Base-by-base conservation (phyloP, 92 coral and sea anemone species). In the Scolanthus callimorphus region DNA sequence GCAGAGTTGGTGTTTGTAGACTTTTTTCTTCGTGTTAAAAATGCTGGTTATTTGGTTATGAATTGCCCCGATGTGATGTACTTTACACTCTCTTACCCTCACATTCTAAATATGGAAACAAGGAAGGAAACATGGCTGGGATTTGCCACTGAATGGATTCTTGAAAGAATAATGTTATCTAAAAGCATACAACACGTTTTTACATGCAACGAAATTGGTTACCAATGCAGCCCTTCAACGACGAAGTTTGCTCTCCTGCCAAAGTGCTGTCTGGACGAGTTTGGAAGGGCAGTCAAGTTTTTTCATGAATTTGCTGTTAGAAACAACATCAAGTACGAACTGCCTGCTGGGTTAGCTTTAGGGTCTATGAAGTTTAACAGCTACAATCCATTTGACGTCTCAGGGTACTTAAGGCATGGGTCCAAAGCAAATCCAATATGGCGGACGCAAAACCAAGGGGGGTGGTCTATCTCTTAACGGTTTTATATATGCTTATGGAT, bases 41-140 rank as follows among this genome's bases (percentile, higher is more conserved):
- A 70, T 20, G 49, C 34, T 10, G 58, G 65, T 9, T 43, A 70
- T 4, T 31, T 59, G 17, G 55, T 60, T 6, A 70, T 70, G 77
- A 70, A 59, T 24, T 70, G 77, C 46, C 77, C 77, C 15, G 77
- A 70, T 17, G 77, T 51, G 19, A 70, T 70, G 77, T 70, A 49
- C 20, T 39, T 70, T 3, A 59, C 67, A 2, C 20, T 20, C 27
- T 59, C 58, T 1, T 30, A 30, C 34, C n/a, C n/a, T n/a, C n/a
- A n/a, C n/a, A n/a, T n/a, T n/a, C n/a, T n/a, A n/a, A n/a, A n/a
- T n/a, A 24, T 13, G 10, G 19, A 59, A 0, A 30, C 47, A 49
- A 39, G 44, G 2, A 70, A 70, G 29, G n/a, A 41, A 9, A 31
- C 15, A 2, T 70, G 77, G 77, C 57, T 19, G 2, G 49, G 39